A percentile compares a stretch with the other conserved stretches of the same genome.
Conservation (phyloP, 2,113 vertebrate genomes). For the Vicugna pacos region DNA sequence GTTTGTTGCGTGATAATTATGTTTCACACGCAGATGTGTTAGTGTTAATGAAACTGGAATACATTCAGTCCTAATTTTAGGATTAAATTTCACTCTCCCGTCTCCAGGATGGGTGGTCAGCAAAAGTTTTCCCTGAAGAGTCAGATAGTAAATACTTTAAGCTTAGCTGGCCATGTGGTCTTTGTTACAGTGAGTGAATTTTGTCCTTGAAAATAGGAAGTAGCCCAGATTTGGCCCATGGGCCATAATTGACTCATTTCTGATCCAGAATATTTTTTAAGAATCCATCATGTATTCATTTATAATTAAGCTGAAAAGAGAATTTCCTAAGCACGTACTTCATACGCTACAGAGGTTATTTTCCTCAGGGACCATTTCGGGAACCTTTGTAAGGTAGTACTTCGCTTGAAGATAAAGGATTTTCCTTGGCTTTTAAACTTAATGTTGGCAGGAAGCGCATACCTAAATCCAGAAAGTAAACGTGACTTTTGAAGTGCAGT, state of each 20-base stretch:
- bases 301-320: slow-evolving; percentile 5
- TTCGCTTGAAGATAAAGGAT: not conserved
- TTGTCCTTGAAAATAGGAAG: not conserved
- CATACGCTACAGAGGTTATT: not conserved
- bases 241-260: not conserved
- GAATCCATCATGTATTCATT: not conserved
- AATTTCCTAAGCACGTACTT: not conserved
- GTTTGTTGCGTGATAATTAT: not conserved
- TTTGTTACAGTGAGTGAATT: not conserved
- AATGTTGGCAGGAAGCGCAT: not conserved
- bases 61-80: not conserved
- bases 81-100: not conserved
- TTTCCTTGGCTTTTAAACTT: not conserved
- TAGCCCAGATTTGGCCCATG: not conserved
- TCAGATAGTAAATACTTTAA: not conserved
- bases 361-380: not conserved
- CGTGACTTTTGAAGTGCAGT: not conserved
- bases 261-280: not conserved
- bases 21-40: not conserved
- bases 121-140: not conserved
- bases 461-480: not conserved
- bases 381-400: not conserved
- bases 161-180: not conserved
- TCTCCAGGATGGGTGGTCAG: not conserved
- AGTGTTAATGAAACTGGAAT: not conserved